Conservation (phyloP, 2,113 vertebrate species). For the Myotis brandtii region DNA sequence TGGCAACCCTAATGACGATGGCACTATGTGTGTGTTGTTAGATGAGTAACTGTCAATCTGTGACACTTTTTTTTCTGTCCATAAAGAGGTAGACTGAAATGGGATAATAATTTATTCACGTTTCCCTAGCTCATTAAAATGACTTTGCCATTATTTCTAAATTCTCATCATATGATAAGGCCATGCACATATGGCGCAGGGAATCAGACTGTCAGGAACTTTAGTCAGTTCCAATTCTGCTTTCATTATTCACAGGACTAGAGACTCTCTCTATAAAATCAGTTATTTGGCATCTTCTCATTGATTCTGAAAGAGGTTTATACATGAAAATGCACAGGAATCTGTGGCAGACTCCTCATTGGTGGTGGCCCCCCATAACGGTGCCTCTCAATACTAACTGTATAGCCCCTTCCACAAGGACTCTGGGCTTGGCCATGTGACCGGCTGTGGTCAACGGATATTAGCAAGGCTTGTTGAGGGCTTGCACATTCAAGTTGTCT, state of each 20-base stretch:
- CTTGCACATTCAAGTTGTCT: not conserved
- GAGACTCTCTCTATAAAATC: not conserved
- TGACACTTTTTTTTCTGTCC: not conserved
- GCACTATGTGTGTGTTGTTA: not conserved
- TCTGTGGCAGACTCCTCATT: not conserved
- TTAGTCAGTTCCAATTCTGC: conserved; percentile 37
- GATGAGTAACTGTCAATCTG: not conserved
- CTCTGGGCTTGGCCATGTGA: not conserved
- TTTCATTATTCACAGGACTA: conserved; percentile 55
- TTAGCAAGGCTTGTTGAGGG: not conserved
- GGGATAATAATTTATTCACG: conserved; percentile 46
- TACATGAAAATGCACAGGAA: not conserved
- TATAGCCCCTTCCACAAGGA: not conserved
- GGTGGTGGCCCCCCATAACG: not conserved
- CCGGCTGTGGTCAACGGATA: not conserved
- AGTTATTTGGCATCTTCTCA: conserved; percentile 39
- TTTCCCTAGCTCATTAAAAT: conserved; percentile 42
- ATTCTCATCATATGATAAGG: not conserved
- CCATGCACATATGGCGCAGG: not conserved
- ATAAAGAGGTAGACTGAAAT: conserved; percentile 22
- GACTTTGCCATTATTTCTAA: conserved; percentile 50
- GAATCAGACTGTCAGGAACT: conserved; percentile 1
- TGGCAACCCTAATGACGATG: not conserved
- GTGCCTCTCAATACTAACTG: not conserved
- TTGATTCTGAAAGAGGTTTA: conserved; percentile 46